Evolutionary conservation across 1,140 invertebrate genomes (phyloP), one percentile per base, ranked within the genome.

Genomic region (Aphidius ervi): DNA sequence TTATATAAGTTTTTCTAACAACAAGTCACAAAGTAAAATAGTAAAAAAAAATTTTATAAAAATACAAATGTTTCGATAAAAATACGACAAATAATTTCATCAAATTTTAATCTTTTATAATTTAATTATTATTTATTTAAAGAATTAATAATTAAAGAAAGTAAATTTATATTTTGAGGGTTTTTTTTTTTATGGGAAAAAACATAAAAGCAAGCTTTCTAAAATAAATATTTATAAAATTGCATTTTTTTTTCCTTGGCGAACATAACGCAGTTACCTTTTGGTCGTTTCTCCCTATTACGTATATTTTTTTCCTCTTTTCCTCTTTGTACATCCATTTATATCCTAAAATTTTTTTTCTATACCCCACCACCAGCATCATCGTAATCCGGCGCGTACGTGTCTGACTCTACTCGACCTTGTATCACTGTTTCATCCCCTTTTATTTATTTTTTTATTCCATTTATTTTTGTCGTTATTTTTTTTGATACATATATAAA

Each of bases 371-470:
- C 62, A 59, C 23, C 2, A 31, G 20, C 62, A 59, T 56, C 50
- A 62, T 47, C 5, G 55, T 68, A 67, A 67, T 67, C 56, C 66
- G 56, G 49, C 31, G 46, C 61, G 63, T 63, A 68, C 66, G 66
- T 69, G 69, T 67, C 65, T 63, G 61, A 67, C 66, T 63, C 56
- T 65, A 65, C 63, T 37, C 63, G 61, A 64, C 58, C 65, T 67
- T 69, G 66, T 65, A 68, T 67, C 58, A 70, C 69, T 70, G 55
- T 39, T 42, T 40, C 46, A 5, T 57, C 45, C 9, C 39, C 46
- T 46, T 7, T 43, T 23, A 42, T 46, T 0, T 43, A 42, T 59
- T 46, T 40, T 10, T 20, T 46, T 16, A 42, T 7, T 43, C 47
- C 39, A 46, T 41, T 23, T 52, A 16, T 31, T 45, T 57, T 31